Percentiles rank a stretch among this genome's conserved stretches.
Conservation (phyloP, 2,113 vertebrate species). For the Rattus rattus region DNA sequence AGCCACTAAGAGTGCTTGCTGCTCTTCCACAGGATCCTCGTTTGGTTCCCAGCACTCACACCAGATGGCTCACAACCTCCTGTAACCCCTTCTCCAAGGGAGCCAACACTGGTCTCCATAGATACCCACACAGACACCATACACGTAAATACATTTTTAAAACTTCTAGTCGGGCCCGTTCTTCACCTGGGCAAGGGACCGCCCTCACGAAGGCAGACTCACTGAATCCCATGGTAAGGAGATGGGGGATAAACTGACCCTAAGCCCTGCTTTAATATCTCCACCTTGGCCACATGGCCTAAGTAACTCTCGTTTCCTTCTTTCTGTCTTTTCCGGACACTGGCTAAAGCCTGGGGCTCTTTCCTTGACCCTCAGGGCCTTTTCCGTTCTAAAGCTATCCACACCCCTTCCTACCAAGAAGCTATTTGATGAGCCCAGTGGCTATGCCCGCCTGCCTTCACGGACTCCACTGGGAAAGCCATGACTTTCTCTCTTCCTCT, state of each 20-base stretch:
- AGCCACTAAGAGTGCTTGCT: neutral
- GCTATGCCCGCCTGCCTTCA: neutral
- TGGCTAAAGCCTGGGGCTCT: neutral
- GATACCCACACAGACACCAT: neutral
- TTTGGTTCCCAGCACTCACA: neutral
- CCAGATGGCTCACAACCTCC: neutral
- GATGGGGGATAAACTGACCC: neutral
- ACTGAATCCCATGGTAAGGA: neutral
- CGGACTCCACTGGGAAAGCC: neutral
- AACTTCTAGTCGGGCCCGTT: too few species aligned
- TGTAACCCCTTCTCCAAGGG: neutral
- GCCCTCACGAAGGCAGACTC: neutral
- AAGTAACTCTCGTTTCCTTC: neutral
- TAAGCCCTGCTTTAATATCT: neutral
- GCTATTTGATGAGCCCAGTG: neutral
- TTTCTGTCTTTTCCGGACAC: neutral
- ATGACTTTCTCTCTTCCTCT: neutral
- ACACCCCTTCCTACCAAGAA: fast-evolving
- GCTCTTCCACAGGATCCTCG: neutral
- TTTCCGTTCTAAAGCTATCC: neutral
- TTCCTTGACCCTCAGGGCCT: neutral
- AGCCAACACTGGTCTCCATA: neutral
- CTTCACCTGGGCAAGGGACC: neutral
- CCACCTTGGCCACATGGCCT: neutral
- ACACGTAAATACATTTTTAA: neutral